Conservation (phyloP, 2,797 vertebrate species). For the Aratinga solstitialis region DNA sequence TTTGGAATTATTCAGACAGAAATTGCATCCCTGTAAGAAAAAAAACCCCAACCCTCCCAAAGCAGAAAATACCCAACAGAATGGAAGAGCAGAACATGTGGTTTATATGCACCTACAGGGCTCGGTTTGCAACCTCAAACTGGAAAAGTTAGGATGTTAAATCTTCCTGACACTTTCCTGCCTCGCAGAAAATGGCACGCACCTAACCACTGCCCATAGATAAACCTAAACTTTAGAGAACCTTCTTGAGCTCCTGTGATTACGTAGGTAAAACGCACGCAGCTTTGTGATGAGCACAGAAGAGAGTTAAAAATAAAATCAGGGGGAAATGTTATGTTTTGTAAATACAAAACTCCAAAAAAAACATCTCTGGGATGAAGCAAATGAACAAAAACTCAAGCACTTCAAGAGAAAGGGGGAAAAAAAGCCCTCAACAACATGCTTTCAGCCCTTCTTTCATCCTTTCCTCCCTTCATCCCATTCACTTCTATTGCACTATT, state of each 20-base stretch:
- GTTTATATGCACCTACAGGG: not conserved
- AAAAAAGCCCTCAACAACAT: not conserved
- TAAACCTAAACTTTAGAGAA: constrained; percentile 21
- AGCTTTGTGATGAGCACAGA: rapidly evolving
- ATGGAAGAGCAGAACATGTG: constrained; percentile 7
- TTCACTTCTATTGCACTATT: not conserved
- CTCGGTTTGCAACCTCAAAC: constrained; percentile 8
- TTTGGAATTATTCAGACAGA: constrained; percentile 23
- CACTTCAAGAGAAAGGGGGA: not conserved
- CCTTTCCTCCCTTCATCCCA: not conserved
- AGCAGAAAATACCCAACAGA: not conserved
- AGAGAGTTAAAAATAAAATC: not conserved
- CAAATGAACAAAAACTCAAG: not conserved
- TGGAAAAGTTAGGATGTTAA: constrained; percentile 40
- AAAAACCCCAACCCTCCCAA: not conserved
- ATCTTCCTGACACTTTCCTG: constrained; percentile 22
- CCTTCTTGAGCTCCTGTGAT: not conserved
- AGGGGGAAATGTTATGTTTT: not conserved
- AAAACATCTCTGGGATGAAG: not conserved
- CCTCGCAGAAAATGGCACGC: not conserved
- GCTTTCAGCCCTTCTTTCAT: not conserved
- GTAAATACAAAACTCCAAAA: not conserved
- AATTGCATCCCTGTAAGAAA: constrained; percentile 9
- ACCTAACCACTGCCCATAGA: not conserved
- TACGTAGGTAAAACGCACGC: rapidly evolving